These are phyloP conservation scores for Laupala kohalensis DNA, from an alignment of 1,140 invertebrate genomes.

Conservation along the genomic window DNA sequence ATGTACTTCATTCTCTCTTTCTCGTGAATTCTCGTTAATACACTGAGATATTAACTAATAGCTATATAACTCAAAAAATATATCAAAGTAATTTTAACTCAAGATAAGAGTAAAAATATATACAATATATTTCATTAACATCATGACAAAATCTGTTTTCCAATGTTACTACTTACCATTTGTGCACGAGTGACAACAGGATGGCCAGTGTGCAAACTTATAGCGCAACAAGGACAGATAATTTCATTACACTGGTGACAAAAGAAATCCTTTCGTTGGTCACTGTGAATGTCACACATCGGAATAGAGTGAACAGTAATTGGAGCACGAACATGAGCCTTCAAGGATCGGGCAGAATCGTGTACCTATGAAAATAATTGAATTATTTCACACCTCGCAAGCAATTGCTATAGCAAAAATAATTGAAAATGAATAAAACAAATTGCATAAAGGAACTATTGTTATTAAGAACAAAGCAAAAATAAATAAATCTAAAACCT, in stretches of 20 bases:
- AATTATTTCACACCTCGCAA: no score
- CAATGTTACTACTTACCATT: slow-evolving; percentile 22
- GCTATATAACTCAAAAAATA: slow-evolving; percentile 6
- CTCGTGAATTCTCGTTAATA: no score
- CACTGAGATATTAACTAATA: neutral
- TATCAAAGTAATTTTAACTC: neutral
- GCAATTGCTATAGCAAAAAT: no score
- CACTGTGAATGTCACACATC: slow-evolving; percentile 16
- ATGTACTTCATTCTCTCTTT: neutral
- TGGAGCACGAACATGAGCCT: slow-evolving; percentile 19
- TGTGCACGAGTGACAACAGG: slow-evolving; percentile 15
- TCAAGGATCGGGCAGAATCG: slow-evolving; percentile 22
- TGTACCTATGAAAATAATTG: slow-evolving; percentile 18
- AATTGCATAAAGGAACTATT: no score
- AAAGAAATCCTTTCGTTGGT: slow-evolving; percentile 22
- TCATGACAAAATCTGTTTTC: neutral
- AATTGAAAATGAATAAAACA: no score
- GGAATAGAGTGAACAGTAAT: slow-evolving; percentile 4
- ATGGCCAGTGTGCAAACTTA: slow-evolving; percentile 26
- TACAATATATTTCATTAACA: neutral
- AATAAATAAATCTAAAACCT: no score
- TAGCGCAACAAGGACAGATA: slow-evolving; percentile 27
- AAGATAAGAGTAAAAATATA: slow-evolving; percentile 5
- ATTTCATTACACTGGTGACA: slow-evolving; percentile 26
- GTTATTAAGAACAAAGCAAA: no score